Percentiles rank a stretch among this genome's conserved stretches.
Evolutionary conservation across 92 coral and sea anemone genomes (phyloP).

Genomic region (Umimayanthus kanabou): DNA sequence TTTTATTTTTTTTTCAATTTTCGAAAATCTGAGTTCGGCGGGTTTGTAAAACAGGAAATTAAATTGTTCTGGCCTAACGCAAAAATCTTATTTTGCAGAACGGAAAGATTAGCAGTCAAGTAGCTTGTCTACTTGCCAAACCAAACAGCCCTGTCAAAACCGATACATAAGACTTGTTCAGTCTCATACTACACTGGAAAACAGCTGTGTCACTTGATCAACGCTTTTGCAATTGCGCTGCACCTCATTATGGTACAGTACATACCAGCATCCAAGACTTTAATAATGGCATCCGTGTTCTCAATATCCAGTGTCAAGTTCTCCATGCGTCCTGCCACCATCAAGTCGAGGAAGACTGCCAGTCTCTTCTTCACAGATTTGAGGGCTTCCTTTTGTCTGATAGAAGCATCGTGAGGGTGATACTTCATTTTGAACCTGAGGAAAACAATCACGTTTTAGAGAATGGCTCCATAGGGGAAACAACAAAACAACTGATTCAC

Average conservation of each 20-base stretch:
- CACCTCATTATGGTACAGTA: not conserved
- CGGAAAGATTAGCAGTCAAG: too few relatives aligned
- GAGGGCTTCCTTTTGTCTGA: constrained; percentile 79
- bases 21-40: too few relatives aligned
- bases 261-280: constrained; percentile 92
- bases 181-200: not conserved
- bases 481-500: constrained; percentile 11
- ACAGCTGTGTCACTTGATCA: not conserved
- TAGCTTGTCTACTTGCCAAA: too few relatives aligned
- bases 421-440: constrained; percentile 86
- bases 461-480: not conserved
- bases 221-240: not conserved
- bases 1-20: too few relatives aligned
- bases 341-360: constrained; percentile 76
- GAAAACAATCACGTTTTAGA: not conserved
- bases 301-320: constrained; percentile 71
- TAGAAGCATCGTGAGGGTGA: constrained; percentile 83
- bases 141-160: too few relatives aligned
- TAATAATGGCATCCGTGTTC: constrained; percentile 85
- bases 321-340: constrained; percentile 81
- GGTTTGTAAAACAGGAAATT: too few relatives aligned
- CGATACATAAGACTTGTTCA: too few relatives aligned
- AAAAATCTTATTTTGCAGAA: too few relatives aligned
- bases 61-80: too few relatives aligned
- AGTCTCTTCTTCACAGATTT: constrained; percentile 79